These are phyloP conservation scores for Drosophila pseudoobscura DNA, from an alignment of 1,140 invertebrate species.

Conservation along the genomic window DNA sequence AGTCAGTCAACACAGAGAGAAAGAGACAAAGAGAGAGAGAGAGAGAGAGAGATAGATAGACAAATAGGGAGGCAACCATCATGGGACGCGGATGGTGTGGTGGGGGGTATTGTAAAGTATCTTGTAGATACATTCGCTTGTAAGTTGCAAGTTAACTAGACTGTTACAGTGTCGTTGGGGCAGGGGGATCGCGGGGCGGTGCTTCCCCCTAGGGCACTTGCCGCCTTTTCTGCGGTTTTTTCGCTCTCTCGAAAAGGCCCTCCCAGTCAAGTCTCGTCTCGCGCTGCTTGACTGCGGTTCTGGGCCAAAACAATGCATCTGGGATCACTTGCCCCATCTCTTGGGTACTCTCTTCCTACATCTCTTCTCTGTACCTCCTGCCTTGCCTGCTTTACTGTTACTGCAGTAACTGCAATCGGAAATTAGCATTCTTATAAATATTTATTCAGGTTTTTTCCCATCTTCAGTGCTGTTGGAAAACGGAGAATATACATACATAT, in stretches of 20 bases:
- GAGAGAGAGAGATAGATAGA: slow-evolving; percentile 12
- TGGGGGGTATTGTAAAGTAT: slow-evolving; percentile 49
- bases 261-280: background rate
- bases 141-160: slow-evolving; percentile 75
- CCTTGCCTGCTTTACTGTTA: slow-evolving; percentile 52
- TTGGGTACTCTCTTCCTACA: slow-evolving; percentile 13
- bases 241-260: slow-evolving; percentile 14
- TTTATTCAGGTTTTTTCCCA: slow-evolving; percentile 63
- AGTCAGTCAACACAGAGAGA: slow-evolving; percentile 63
- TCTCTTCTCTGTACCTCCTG: slow-evolving; percentile 50
- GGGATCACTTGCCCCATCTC: slow-evolving; percentile 16
- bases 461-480: slow-evolving; percentile 1
- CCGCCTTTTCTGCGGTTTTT: slow-evolving; percentile 54
- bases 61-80: slow-evolving; percentile 17
- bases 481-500: too few relatives aligned
- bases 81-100: slow-evolving; percentile 1
- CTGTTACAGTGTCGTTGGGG: slow-evolving; percentile 68
- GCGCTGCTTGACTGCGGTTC: slow-evolving; percentile 67
- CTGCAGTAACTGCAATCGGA: slow-evolving; percentile 44
- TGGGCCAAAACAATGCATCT: slow-evolving; percentile 71
- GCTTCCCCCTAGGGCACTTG: slow-evolving; percentile 50
- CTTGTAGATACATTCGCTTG: slow-evolving; percentile 72
- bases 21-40: slow-evolving; percentile 5
- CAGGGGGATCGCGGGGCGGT: background rate
- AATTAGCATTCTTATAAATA: slow-evolving; percentile 79